These are phyloP conservation scores for Phrynocephalus guinanensis DNA, from an alignment of 2,797 vertebrate species.

Conservation along the genomic window DNA sequence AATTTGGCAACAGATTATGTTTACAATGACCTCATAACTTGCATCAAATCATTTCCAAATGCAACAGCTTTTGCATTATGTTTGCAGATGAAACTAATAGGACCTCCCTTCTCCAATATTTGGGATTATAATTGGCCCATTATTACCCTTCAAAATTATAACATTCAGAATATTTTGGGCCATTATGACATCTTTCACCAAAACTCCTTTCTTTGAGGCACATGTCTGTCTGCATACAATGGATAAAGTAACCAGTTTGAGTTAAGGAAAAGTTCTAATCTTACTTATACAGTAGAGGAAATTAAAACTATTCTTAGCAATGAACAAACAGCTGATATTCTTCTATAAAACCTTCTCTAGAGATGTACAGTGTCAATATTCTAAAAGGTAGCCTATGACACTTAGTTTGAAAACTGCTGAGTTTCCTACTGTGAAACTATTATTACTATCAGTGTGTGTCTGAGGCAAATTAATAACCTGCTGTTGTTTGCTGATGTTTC, in stretches of 20 bases:
- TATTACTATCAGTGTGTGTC: neutral
- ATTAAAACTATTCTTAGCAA: slow-evolving; percentile 34
- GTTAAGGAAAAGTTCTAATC: slow-evolving; percentile 1
- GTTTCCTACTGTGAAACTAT: neutral
- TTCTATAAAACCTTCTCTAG: slow-evolving; percentile 21
- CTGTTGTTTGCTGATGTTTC: slow-evolving; percentile 44
- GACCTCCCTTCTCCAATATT: no score
- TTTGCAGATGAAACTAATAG: no score
- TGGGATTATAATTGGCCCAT: neutral
- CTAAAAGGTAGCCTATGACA: slow-evolving; percentile 8
- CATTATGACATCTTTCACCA: neutral
- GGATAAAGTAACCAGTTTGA: neutral
- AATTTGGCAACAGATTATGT: no score
- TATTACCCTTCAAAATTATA: neutral
- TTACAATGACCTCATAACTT: no score
- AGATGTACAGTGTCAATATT: slow-evolving; percentile 15
- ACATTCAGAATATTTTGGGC: slow-evolving; percentile 18
- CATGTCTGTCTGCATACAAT: neutral
- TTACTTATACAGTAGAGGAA: slow-evolving; percentile 29
- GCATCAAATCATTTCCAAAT: no score
- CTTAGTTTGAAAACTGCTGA: slow-evolving; percentile 11
- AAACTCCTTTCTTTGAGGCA: neutral
- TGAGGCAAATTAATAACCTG: slow-evolving; percentile 49
- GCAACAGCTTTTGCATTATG: no score
- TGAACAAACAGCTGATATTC: slow-evolving; percentile 27